Conservation (phyloP, 2,113 vertebrate genomes). For the Festucalex cinctus region DNA sequence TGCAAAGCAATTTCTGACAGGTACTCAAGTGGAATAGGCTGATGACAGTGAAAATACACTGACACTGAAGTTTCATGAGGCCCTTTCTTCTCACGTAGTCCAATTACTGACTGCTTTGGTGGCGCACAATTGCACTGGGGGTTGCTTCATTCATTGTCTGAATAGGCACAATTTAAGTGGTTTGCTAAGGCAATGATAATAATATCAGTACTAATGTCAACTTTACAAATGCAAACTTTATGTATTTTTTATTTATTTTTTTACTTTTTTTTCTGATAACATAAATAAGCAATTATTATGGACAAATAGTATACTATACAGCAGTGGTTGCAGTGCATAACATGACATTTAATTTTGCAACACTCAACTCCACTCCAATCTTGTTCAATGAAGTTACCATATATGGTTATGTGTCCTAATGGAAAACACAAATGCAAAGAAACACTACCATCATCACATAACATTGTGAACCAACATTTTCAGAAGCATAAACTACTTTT, state of each 20-base stretch:
- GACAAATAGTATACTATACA: too few relatives aligned
- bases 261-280: not conserved
- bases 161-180: conserved; percentile 1
- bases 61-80: conserved; percentile 56
- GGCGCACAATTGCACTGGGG: conserved; percentile 21
- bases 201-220: not conserved
- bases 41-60: conserved; percentile 38
- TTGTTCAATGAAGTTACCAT: too few relatives aligned
- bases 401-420: too few relatives aligned
- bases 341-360: too few relatives aligned
- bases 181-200: conserved; percentile 2
- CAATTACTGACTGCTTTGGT: conserved; percentile 42
- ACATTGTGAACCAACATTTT: too few relatives aligned
- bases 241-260: not conserved
- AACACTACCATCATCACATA: too few relatives aligned
- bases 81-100: conserved; percentile 26
- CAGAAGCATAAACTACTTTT: too few relatives aligned
- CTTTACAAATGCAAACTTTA: not conserved
- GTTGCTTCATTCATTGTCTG: conserved; percentile 16
- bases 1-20: conserved; percentile 53
- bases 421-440: too few relatives aligned
- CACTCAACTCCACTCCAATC: too few relatives aligned
- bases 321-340: too few relatives aligned
- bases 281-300: not conserved
- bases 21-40: conserved; percentile 41